These are phyloP conservation scores for Paracentrotus lividus DNA, from an alignment of 53 echinoderm and acorn worm species.

Conservation along the genomic window DNA sequence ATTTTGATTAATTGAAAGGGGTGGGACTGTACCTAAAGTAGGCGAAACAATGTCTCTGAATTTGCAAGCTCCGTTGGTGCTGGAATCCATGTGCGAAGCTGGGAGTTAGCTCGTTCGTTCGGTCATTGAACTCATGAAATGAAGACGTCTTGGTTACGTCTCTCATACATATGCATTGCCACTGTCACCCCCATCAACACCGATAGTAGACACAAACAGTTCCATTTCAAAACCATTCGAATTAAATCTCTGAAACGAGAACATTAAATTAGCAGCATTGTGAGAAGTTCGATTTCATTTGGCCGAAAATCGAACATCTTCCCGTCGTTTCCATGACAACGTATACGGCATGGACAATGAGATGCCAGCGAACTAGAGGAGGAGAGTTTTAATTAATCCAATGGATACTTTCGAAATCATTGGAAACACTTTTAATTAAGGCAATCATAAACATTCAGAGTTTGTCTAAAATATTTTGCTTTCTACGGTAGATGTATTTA, in stretches of 20 bases:
- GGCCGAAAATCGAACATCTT: conserved; percentile 46
- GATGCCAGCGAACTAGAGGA: neutral
- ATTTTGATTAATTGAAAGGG: no score
- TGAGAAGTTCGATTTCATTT: conserved; percentile 47
- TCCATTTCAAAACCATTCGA: conserved; percentile 45
- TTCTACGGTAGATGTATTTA: no score
- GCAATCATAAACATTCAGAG: neutral
- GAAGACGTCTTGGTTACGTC: conserved; percentile 60
- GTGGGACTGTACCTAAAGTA: neutral
- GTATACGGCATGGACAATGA: neutral
- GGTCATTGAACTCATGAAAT: conserved; percentile 51
- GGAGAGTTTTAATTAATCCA: neutral
- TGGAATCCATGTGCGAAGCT: neutral
- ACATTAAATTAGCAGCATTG: conserved; percentile 43
- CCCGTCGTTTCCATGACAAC: conserved; percentile 27
- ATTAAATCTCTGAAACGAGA: neutral
- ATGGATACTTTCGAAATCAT: neutral
- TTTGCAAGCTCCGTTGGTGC: neutral
- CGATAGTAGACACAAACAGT: conserved; percentile 50
- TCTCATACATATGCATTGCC: conserved; percentile 55
- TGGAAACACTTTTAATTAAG: neutral
- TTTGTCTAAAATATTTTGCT: neutral
- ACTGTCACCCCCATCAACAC: conserved; percentile 24
- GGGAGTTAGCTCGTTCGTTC: neutral
- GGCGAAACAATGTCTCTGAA: neutral